Percentiles rank a stretch among this genome's conserved stretches.
Conservation (phyloP, 2,113 vertebrate genomes). For the Lamprotornis superbus region DNA sequence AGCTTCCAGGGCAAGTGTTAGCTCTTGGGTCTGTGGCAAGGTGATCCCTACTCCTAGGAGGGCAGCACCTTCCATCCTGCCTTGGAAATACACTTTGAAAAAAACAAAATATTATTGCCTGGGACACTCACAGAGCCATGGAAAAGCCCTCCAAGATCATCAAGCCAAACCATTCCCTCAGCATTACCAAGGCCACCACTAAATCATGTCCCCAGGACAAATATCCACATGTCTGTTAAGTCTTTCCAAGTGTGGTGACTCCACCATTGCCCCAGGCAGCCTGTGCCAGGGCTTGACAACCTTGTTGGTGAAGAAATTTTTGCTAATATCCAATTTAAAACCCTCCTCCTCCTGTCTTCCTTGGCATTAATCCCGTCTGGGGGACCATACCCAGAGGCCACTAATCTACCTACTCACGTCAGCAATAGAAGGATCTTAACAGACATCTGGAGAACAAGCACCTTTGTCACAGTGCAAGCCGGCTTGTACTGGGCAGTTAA, state of each 20-base stretch:
- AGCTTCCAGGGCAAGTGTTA: not conserved
- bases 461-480: too few relatives aligned
- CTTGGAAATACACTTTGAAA: not conserved
- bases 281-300: not conserved
- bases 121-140: not conserved
- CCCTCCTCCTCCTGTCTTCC: not conserved
- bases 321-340: not conserved
- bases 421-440: fast-evolving
- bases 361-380: not conserved
- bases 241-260: not conserved
- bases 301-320: not conserved
- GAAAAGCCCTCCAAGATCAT: not conserved
- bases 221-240: not conserved
- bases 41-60: not conserved
- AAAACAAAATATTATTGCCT: not conserved
- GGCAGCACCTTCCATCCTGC: not conserved
- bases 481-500: too few relatives aligned
- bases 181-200: not conserved
- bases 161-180: not conserved
- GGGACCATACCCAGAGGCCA: fast-evolving
- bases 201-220: not conserved
- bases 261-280: not conserved
- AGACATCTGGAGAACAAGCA: not conserved
- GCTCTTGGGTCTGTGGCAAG: not conserved
- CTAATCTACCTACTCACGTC: not conserved